Evolutionary conservation across 1,140 invertebrate genomes (phyloP), one percentile per base, ranked within the genome.

Genomic region (Sinella curviseta): DNA sequence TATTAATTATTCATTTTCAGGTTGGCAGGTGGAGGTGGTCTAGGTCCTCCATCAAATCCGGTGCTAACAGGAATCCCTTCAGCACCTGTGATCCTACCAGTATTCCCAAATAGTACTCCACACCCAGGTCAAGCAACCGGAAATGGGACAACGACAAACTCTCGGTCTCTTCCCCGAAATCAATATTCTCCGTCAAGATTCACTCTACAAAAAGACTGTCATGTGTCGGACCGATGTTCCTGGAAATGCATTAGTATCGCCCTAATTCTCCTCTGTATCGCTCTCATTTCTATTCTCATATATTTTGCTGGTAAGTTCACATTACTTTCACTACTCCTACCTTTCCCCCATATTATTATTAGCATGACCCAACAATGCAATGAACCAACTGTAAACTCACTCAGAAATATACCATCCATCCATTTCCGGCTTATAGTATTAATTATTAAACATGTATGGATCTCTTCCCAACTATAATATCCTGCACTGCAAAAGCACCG

Each of bases 241-340:
- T 98, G 96, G 96, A 96, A 96, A 88, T 97, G 95, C 88, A 92
- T 94, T 86, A 94, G 94, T 86, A 94, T 97, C 87, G 91, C 93
- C 81, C 92, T 97, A 87, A 95, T 97, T 86, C 91, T 97, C 83
- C 88, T 97, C 84, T 92, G 92, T 86, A 93, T 96, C 82, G 92
- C 93, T 81, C 90, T 97, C 83, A 92, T 94, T 83, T 95, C 95
- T 78, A 95, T 96, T 91, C 90, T 97, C 84, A 93, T 94, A 82
- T 98, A 97, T 89, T 96, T 97, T 89, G 94, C 94, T 90, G 93
- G 96, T 97, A 90, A 93, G 92, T 75, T 20, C 24, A 8, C 24
- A 17, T 74, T 74, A 28, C 70, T 74, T 74, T 36, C 70, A 30
- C 31, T 74, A 36, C 31, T 17, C 24, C 24, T 33, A 33, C 4